Evolutionary conservation across 1,140 invertebrate species (phyloP), one percentile per base, ranked within the genome.

Genomic region (Ceratitis capitata): DNA sequence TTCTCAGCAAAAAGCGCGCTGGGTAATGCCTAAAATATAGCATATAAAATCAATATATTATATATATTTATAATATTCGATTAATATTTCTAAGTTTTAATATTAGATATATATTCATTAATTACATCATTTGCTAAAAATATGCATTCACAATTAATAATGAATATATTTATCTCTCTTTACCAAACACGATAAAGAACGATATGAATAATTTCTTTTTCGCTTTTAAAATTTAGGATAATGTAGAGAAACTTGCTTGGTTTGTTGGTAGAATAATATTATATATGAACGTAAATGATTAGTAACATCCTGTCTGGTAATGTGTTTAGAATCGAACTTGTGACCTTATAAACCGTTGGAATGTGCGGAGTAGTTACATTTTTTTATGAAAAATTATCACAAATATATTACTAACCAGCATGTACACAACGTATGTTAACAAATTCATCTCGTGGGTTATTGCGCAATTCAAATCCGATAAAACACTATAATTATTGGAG

Each of bases 1-100:
- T 92, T 92, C 85, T 92, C 91, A 82, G 88, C 89, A 42, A 85
- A 56, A 5, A 88, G 19, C 26, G 88, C 87, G 83, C 87, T 85
- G 35, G 88, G 42, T 26, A 89, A 74, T 69, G 88, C 86, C 91
- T 92, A 35, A 12, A 35, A 19, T 10, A 58, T 26, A 69, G 39
- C 4, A 9, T 69, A 19, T n/a, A 69, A 7, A 69, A 39, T 6
- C 39, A 39, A 69, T 35, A 32, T 12, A 32, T 32, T 29, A 32
- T 23, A 14, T 32, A 61, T 26, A 26, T 14, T 6, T 61, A 29
- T 29, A 32, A 49, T 9, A 14, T 49, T 7, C 47, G 47, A 49
- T 14, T 49, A 7, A 0, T 49, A 9, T 49, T 49, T 49, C 7
- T 49, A 49, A 49, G n/a, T n/a, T n/a, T 1, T 49, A 53, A 53